Conservation (phyloP, 2,113 vertebrate genomes). For the Poeciliopsis occidentalis region DNA sequence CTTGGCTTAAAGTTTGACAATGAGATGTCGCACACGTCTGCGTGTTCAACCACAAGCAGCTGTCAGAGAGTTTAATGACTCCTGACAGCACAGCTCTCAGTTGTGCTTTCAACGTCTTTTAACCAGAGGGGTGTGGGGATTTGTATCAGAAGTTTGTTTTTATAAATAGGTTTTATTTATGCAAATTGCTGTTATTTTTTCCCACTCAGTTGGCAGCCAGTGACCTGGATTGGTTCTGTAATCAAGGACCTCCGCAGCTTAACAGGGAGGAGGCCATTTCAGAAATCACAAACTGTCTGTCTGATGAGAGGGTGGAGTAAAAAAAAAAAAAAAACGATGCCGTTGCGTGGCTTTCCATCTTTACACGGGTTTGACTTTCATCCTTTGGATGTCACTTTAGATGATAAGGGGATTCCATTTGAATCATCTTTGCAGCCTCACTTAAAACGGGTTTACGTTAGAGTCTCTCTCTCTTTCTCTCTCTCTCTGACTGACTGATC, state of each 20-base stretch:
- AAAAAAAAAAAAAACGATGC: conserved; percentile 16
- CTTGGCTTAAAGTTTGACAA: conserved; percentile 54
- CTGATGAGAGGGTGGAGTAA: conserved; percentile 23
- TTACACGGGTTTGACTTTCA: conserved; percentile 37
- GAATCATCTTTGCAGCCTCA: conserved; percentile 45
- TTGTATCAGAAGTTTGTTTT: conserved; percentile 52
- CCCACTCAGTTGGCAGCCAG: conserved; percentile 43
- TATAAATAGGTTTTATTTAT: conserved; percentile 69
- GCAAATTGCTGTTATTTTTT: conserved; percentile 61
- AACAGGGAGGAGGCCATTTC: conserved; percentile 49
- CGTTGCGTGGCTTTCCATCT: conserved; percentile 32
- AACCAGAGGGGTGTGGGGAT: conserved; percentile 47
- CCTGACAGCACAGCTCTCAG: conserved; percentile 55
- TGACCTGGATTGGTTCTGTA: conserved; percentile 60
- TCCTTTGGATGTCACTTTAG: conserved; percentile 40
- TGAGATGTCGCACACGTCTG: conserved; percentile 42
- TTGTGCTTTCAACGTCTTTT: conserved; percentile 55
- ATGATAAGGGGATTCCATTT: conserved; percentile 54
- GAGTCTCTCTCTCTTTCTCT: conserved; percentile 28
- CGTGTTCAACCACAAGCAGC: conserved; percentile 45
- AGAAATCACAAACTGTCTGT: conserved; percentile 47
- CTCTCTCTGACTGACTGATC: conserved; percentile 59
- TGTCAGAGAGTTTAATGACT: conserved; percentile 48
- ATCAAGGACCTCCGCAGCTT: conserved; percentile 62
- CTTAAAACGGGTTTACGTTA: conserved; percentile 25